Base-by-base conservation (phyloP, 1,140 invertebrate genomes). In the Drosophila murphyi region DNA sequence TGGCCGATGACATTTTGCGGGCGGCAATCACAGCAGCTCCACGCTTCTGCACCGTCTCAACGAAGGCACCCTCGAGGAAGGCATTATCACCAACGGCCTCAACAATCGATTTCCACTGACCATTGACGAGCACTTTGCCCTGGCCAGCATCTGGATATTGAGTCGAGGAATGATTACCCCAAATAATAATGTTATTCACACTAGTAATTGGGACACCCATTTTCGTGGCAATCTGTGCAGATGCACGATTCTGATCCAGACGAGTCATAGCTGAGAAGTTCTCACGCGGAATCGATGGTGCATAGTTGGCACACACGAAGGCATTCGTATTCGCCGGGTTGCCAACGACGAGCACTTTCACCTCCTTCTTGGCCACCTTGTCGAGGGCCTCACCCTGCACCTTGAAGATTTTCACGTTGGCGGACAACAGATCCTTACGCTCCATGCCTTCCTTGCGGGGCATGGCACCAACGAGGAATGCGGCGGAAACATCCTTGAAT, bases 281-380 rank as follows among this genome's bases (percentile, higher is more conserved):
- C 92, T 98, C 96, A 78, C 96, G 96, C 10, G 99, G 98, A 93
- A 99, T 99, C 3, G 97, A 98, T 37, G 98, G 98, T n/a, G 98
- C 98, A 93, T 98, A 99, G 90, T 98, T 97, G 2, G 97, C 97
- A 89, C 97, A 98, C 77, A 99, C 98, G 6, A 98, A 93, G 12
- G 98, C 98, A 94, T 99, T 99, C 0, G 99, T 99, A 92, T 99
- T 99, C 0, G 99, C 99, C 52, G 99, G 99, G 93, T 99, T 99
- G 41, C 99, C 99, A 88, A 99, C 99, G 48, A 99, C 98, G 12
- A 99, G 76, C 20, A 98, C 97, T 93, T 99, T 99, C 12, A 99
- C 97, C 91, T 96, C 96, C 91, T 99, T 99, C 78, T 97, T 97
- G 2, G 99, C 98, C 93, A 95, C 95, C 93, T 98, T 96, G 75